A percentile compares a stretch with the other conserved stretches of the same genome.
Evolutionary conservation across 1,140 invertebrate species (phyloP).

Genomic region (Diprion similis): DNA sequence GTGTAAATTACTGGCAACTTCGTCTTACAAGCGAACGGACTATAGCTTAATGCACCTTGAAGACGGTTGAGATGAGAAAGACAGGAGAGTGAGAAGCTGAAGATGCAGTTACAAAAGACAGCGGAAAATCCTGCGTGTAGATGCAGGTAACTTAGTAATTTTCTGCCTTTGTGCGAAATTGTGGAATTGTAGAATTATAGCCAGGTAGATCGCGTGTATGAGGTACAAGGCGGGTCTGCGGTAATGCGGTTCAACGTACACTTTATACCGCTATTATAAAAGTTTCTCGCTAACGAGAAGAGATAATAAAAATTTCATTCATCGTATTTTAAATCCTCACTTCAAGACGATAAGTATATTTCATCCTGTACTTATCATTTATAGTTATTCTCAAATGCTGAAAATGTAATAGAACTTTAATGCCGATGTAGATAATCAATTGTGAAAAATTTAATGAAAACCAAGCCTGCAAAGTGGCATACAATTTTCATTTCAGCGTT

Average conservation of each 20-base stretch:
- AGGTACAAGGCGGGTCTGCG: neutral
- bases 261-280: neutral
- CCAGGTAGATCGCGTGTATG: neutral
- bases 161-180: slow-evolving; percentile 38
- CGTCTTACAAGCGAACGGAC: neutral
- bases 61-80: neutral
- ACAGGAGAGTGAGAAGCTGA: neutral
- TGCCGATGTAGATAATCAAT: too few relatives aligned
- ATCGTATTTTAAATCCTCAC: too few relatives aligned
- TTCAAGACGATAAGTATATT: too few relatives aligned
- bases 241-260: neutral
- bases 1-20: too few relatives aligned
- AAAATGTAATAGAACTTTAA: too few relatives aligned
- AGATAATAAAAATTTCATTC: neutral
- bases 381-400: too few relatives aligned
- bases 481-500: too few relatives aligned
- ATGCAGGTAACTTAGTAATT: slow-evolving; percentile 45
- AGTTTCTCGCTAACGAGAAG: neutral
- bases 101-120: neutral
- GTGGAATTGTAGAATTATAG: slow-evolving; percentile 25
- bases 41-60: neutral
- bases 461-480: too few relatives aligned
- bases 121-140: neutral
- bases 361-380: too few relatives aligned
- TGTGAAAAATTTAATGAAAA: too few relatives aligned